phyloP scores from a whole-genome alignment of 2,797 vertebrate genomes.

The Megalops cyprinoides region DNA sequence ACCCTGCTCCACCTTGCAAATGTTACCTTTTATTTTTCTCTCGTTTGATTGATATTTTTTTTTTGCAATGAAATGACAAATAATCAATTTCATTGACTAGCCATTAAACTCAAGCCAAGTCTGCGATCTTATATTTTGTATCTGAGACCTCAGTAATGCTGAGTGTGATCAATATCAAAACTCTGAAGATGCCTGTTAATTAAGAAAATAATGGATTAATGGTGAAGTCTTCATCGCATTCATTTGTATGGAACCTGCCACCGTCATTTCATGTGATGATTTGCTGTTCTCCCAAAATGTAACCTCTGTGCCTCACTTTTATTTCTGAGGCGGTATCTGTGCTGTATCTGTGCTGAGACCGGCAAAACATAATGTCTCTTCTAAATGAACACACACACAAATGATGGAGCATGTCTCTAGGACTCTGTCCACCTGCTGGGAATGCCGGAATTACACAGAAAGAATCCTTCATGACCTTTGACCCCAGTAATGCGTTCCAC shows the following conservation, averaged over 20 bases:
- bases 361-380: background rate
- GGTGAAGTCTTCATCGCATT: background rate
- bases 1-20: background rate
- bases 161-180: background rate
- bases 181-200: background rate
- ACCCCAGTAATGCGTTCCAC: too few relatives aligned
- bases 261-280: background rate
- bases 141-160: background rate
- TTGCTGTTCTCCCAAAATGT: background rate
- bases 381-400: background rate
- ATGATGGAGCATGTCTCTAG: background rate
- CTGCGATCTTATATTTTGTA: background rate
- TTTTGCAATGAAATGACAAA: background rate
- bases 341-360: background rate
- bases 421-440: background rate
- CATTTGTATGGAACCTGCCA: background rate
- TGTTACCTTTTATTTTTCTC: background rate
- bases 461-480: too few relatives aligned
- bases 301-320: constrained; percentile 1
- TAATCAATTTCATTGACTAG: background rate
- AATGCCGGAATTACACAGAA: too few relatives aligned
- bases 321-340: background rate
- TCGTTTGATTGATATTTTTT: background rate
- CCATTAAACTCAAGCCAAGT: background rate
- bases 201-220: too few relatives aligned